Evolutionary conservation across 2,888 invertebrate species (phyloP).

Genomic region (Ceriagrion tenellum): DNA sequence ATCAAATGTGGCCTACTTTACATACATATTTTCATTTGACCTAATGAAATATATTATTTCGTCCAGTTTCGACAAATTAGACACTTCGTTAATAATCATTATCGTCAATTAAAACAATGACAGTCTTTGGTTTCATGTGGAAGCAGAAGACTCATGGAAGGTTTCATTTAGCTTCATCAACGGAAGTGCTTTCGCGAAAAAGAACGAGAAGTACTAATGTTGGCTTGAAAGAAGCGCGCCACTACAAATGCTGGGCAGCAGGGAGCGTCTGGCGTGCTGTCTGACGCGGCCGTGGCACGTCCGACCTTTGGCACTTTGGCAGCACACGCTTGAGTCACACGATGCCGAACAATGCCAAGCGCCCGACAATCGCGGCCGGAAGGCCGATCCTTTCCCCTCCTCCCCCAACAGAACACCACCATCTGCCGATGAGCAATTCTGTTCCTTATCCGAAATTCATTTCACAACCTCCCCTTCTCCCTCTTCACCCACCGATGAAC

Average conservation of each 20-base stretch:
- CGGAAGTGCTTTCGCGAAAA: too few species aligned
- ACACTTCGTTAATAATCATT: too few species aligned
- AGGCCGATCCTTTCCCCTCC: background rate
- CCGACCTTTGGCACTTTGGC: constrained; percentile 29
- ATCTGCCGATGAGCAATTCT: background rate
- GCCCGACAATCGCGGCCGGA: background rate
- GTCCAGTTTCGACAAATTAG: too few species aligned
- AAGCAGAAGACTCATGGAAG: too few species aligned
- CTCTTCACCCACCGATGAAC: background rate
- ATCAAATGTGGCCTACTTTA: too few species aligned
- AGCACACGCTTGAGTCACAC: background rate
- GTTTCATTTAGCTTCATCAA: too few species aligned
- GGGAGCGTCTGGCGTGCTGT: background rate
- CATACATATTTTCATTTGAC: too few species aligned
- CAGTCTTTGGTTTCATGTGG: too few species aligned
- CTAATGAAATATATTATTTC: too few species aligned
- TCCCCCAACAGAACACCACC: background rate
- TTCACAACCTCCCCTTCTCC: background rate
- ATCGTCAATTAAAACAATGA: too few species aligned
- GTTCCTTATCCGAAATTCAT: background rate
- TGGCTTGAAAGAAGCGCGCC: too few species aligned
- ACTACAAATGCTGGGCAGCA: background rate
- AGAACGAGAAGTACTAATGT: too few species aligned
- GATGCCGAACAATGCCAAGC: constrained; percentile 2
- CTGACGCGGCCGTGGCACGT: constrained; percentile 49